These are phyloP conservation scores for Columba guinea DNA, from an alignment of 2,797 vertebrate species.

Conservation along the genomic window DNA sequence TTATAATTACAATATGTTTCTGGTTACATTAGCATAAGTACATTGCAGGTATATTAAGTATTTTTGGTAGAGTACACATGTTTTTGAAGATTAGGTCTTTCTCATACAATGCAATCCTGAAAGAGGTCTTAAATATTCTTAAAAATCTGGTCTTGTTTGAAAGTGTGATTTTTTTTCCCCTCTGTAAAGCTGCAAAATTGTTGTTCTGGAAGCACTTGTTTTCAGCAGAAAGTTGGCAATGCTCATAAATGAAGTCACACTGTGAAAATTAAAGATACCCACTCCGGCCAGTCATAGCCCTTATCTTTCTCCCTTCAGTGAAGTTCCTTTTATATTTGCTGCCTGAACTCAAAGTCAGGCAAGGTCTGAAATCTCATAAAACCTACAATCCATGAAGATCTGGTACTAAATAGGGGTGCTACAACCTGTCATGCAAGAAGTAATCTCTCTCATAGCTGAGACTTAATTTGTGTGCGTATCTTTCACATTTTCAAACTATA, in stretches of 20 bases:
- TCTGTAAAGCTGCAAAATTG: background rate
- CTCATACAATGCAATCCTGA: background rate
- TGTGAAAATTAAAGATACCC: background rate
- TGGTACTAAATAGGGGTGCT: background rate
- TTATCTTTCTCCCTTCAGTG: background rate
- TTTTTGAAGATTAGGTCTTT: background rate
- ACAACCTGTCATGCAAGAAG: background rate
- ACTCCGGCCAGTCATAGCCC: background rate
- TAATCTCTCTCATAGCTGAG: background rate
- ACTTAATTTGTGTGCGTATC: background rate
- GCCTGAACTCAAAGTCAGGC: background rate
- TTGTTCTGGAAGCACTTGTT: conserved; percentile 27
- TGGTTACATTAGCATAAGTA: background rate
- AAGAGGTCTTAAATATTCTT: background rate
- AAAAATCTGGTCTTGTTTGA: background rate
- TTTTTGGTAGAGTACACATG: background rate
- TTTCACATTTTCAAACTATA: background rate
- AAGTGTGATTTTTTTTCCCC: background rate
- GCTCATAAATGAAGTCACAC: background rate
- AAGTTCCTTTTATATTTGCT: background rate
- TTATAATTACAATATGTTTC: background rate
- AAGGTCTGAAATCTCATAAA: conserved; percentile 2
- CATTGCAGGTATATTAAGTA: background rate
- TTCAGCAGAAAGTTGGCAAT: conserved; percentile 45
- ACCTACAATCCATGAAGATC: background rate